Evolutionary conservation across 2,113 vertebrate species (phyloP), one percentile per base, ranked within the genome.

Genomic region (Erpornis zantholeuca): DNA sequence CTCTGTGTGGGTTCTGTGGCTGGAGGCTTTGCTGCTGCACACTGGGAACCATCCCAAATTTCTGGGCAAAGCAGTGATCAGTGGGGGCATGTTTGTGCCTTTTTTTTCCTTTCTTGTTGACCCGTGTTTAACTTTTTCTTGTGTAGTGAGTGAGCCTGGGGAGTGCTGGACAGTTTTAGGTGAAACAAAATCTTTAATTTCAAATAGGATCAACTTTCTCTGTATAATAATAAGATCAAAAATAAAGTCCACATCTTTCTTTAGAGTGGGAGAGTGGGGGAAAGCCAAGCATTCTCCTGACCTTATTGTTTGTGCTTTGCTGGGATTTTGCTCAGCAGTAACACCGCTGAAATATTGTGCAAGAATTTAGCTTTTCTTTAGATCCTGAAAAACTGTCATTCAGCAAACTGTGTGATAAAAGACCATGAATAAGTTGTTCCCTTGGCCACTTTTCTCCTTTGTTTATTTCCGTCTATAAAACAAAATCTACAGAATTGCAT

Each of bases 201-300:
- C 35, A 29, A 52, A 52, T 28, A 50, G 9, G 60, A 60, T 52
- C 0, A 22, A 44, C 4, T 38, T 61, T 33, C 3, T 23, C 28
- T 52, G 3, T 44, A 21, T 52, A 19, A 15, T 15, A 80, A 53
- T 29, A 54, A 75, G 63, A n/a, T 68, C 25, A 71, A 50, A 89
- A 10, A 38, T 54, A 3, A 6, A 81, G 15, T 69, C 20, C 6
- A 25, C 10, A 9, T 66, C 15, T 7, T 68, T 49, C 36, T 56
- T 61, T n/a, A 44, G 27, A 73, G 12, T 10, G 21, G 17, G 1
- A 3, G 25, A 16, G 2, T 7, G 7, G 2, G 1, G 1, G 2
- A 42, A 61, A 10, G 33, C 25, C 75, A 50, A 63, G 6, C 25
- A 14, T 75, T 49, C n/a, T 69, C 22, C 52, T 27, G 16, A 15